phyloP scores from a whole-genome alignment of 2,797 vertebrate species.

The Apogon talboti region DNA sequence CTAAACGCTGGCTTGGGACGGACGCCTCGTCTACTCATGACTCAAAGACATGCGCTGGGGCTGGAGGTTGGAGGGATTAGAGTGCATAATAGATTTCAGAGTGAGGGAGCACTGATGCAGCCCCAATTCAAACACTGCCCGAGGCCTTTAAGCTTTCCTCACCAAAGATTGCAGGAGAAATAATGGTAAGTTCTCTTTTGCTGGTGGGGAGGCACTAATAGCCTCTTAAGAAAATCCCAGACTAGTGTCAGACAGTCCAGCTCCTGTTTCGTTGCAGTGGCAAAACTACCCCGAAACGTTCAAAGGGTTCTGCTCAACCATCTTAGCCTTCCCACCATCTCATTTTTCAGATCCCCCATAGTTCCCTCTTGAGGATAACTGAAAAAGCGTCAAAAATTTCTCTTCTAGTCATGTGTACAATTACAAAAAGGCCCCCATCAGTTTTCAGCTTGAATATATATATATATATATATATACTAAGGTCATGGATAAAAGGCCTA shows the following conservation, averaged over 20 bases:
- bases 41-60: conserved; percentile 70
- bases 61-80: conserved; percentile 73
- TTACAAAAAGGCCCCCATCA: conserved; percentile 40
- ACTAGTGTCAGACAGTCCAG: conserved; percentile 54
- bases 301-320: conserved; percentile 46
- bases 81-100: conserved; percentile 79
- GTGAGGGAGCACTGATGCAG: conserved; percentile 70
- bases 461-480: conserved; percentile 17
- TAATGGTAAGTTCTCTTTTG: conserved; percentile 69
- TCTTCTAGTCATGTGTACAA: conserved; percentile 9
- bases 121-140: conserved; percentile 77
- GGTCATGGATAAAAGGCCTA: conserved; percentile 13
- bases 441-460: conserved; percentile 19
- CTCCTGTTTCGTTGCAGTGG: conserved; percentile 41
- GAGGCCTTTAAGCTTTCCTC: conserved; percentile 71
- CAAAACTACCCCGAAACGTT: conserved; percentile 50
- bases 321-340: conserved; percentile 19
- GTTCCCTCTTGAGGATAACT: conserved; percentile 15
- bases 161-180: conserved; percentile 81
- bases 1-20: conserved; percentile 70
- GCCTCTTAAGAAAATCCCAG: conserved; percentile 80
- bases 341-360: conserved; percentile 34
- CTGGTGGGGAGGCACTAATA: conserved; percentile 75
- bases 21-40: conserved; percentile 65
- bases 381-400: conserved; percentile 30